Evolutionary conservation across 2,888 invertebrate genomes (phyloP), one percentile per base, ranked within the genome.

Genomic region (Phengaris alcon): DNA sequence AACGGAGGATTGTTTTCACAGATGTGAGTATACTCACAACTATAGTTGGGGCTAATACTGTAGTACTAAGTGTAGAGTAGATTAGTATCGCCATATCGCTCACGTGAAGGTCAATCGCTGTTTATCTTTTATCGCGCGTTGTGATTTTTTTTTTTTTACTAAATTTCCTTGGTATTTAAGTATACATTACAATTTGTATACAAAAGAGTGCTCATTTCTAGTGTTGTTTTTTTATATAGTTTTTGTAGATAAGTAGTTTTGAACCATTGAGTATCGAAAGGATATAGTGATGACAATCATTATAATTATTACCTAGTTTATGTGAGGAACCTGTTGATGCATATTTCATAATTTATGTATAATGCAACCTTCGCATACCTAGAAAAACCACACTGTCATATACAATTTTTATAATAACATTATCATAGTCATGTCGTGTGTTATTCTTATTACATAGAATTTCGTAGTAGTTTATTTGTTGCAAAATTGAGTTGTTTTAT

Each of bases 101-200:
- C 48, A 13, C 84, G 82, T 84, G 86, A 90, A 90, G 89, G 89
- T 85, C 87, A 84, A 85, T 85, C 85, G 81, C 81, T 84, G 84
- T 87, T 89, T 90, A 87, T 89, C 88, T 86, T 83, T 87, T 86
- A 80, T 81, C 81, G 76, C 73, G 69, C 77, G 77, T 80, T 80
- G 77, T 77, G 78, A 78, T 75, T 80, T 77, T 10, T 10, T 64
- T 64, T 64, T 55, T 55, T n/a, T n/a, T 12, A 12, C 3, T n/a
- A n/a, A n/a, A n/a, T n/a, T 35, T 64, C 35, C 9, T 22, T 64
- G 59, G 64, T 44, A 35, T 12, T 35, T 44, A 3, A 44, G 12
- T 57, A 15, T 57, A 57, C 15, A 15, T 57, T 9, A 8, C 8
- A 57, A 13, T 54, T n/a, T 3, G 4, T 35, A 35, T 35, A 4